These are phyloP conservation scores for Galago senegalensis DNA, from an alignment of 2,797 vertebrate genomes.

Conservation along the genomic window DNA sequence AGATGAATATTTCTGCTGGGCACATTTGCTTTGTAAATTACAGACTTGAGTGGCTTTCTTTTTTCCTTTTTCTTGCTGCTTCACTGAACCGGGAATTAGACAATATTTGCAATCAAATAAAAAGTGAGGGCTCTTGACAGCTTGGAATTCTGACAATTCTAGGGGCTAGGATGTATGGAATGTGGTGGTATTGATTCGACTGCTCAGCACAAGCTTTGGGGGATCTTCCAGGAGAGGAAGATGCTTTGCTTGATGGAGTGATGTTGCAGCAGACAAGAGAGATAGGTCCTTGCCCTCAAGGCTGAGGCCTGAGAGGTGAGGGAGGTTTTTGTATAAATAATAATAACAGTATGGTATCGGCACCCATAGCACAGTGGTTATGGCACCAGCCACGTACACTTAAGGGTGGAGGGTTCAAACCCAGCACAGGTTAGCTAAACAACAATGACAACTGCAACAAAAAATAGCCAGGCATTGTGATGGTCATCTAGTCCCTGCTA, in stretches of 20 bases:
- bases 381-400: no score
- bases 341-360: neutral
- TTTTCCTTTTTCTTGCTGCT: conserved; percentile 53
- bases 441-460: no score
- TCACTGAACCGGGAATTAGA: conserved; percentile 71
- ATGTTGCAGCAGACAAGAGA: neutral
- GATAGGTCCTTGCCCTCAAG: no score
- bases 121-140: conserved; percentile 42
- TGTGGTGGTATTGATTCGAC: neutral
- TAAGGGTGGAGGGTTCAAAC: no score
- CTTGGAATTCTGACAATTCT: conserved; percentile 25
- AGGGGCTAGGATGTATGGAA: neutral
- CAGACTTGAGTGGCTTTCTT: conserved; percentile 57
- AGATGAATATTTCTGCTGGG: conserved; percentile 69
- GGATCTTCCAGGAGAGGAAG: neutral
- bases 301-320: neutral
- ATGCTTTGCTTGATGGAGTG: neutral
- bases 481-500: no score
- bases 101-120: conserved; percentile 77
- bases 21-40: conserved; percentile 80
- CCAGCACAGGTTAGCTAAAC: no score
- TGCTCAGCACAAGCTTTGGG: neutral
- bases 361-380: no score
- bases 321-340: neutral
- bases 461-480: no score